Base-by-base conservation (phyloP, 2,797 vertebrate genomes). In the Geotrypetes seraphini region DNA sequence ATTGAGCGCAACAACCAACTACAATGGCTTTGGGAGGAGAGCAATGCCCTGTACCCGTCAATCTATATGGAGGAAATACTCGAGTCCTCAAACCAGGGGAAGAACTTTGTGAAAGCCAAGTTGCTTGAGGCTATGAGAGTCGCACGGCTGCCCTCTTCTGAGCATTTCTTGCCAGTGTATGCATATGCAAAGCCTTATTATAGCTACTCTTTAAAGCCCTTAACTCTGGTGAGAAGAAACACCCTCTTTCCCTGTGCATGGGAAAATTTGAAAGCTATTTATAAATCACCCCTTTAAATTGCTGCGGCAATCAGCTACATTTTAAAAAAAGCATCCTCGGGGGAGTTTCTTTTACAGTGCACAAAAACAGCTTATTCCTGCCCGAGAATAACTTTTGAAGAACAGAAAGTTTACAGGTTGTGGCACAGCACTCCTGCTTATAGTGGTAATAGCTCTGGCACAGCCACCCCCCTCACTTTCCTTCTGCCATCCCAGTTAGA, bases 11-110 rank as follows among this genome's bases (percentile, higher is more conserved):
- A 61, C 3, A 4, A 61, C 12, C 35, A 49, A 4, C 30, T 61
- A 16, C 24, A 22, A 29, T 61, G 57, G 57, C 53, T 61, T 10
- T 61, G 54, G 49, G 43, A 52, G 10, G 39, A 47, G 9, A 61
- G 57, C 33, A 36, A 12, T 7, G 57, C 49, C 1, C 50, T 61
- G 8, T 61, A 39, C 34, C 57, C 53, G 17, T 61, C 57, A 4
- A 49, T 61, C 29, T 61, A 61, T 36, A 16, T 61, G 23, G 43
- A 49, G 29, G 45, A 39, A 21, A 28, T 22, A 10, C 35, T 57
- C 7, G 43, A 20, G 10, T 20, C 25, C 12, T 57, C 53, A 7
- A 12, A 5, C 2, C 37, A 43, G 33, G 53, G 49, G 4, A 35
- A 42, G 26, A 41, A 21, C 15, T 61, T 58, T 28, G 54, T 53